Conservation (phyloP, 2,797 vertebrate species). For the Trachurus trachurus region DNA sequence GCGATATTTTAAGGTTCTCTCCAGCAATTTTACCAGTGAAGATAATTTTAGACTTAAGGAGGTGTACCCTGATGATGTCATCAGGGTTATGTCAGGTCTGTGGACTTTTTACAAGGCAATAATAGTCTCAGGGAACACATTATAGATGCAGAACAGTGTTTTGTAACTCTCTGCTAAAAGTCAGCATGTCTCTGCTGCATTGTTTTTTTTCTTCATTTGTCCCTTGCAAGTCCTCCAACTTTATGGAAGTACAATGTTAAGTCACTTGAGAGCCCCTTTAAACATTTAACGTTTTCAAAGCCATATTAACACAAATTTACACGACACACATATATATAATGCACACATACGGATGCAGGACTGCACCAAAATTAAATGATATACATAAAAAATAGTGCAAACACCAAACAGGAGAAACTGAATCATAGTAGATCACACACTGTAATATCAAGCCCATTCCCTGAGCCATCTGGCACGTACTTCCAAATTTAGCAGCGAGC, state of each 20-base stretch:
- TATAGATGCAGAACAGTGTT: neutral
- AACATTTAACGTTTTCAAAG: neutral
- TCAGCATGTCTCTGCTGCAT: neutral
- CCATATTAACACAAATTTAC: neutral
- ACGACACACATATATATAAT: neutral
- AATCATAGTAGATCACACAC: constrained; percentile 48
- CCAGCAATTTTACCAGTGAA: neutral
- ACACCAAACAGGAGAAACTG: constrained; percentile 35
- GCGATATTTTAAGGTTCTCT: too few relatives aligned
- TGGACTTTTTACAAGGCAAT: neutral
- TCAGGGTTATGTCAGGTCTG: neutral
- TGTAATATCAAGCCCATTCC: constrained; percentile 61
- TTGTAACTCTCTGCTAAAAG: neutral
- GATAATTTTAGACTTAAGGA: neutral
- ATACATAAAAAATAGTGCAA: constrained; percentile 13
- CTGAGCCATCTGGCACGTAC: constrained; percentile 73
- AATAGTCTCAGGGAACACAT: neutral
- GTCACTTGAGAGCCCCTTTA: too few relatives aligned
- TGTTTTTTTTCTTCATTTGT: neutral
- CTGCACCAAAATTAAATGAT: neutral
- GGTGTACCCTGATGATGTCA: neutral
- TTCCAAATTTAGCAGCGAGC: constrained; percentile 77
- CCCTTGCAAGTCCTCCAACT: neutral
- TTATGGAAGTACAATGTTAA: neutral
- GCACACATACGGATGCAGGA: neutral